Base-by-base conservation (phyloP, 2,888 invertebrate genomes). In the Ctenicera cuprea region DNA sequence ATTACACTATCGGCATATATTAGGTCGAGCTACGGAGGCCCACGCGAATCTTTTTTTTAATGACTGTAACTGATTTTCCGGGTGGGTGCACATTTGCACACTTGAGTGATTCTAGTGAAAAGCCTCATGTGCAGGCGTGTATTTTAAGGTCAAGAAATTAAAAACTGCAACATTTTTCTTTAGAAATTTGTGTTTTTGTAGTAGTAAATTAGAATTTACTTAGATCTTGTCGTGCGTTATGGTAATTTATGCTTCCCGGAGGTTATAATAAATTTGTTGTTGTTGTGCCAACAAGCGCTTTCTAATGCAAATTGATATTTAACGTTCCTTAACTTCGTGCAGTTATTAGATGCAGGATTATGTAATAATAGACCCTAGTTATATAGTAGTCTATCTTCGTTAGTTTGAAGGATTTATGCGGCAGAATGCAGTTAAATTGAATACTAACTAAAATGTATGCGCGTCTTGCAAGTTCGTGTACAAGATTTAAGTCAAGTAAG, bases 381-480 rank as follows among this genome's bases (percentile, higher is more conserved):
- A 26, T 26, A 2, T 52, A 65, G n/a, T n/a, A n/a, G n/a, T n/a
- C n/a, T 59, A 68, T 72, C 69, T 69, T 69, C 75, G 65, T 64
- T 71, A 65, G 57, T 43, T 43, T 64, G 50, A 62, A 68, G 48
- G 63, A 71, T 54, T 61, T 66, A 71, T 62, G 62, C 54, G 38
- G 61, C 43, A 62, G 71, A 66, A 33, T 33, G 5, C 33, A 33
- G 9, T 33, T 2, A 26, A 26, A 26, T 26, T 26, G 26, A 26
- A 26, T 26, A 26, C 26, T 3, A 26, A 5, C 26, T 26, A 26
- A 26, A 26, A 3, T 26, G 26, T 3, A 26, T 26, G 26, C 26
- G 26, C 5, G 5, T 3, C 2, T 5, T 26, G 5, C 3, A 3
- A 26, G 26, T 5, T 26, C 26, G n/a, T n/a, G n/a, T n/a, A n/a